Evolutionary conservation across 1,140 invertebrate species (phyloP).

Genomic region (Caenorhabditis elegans): DNA sequence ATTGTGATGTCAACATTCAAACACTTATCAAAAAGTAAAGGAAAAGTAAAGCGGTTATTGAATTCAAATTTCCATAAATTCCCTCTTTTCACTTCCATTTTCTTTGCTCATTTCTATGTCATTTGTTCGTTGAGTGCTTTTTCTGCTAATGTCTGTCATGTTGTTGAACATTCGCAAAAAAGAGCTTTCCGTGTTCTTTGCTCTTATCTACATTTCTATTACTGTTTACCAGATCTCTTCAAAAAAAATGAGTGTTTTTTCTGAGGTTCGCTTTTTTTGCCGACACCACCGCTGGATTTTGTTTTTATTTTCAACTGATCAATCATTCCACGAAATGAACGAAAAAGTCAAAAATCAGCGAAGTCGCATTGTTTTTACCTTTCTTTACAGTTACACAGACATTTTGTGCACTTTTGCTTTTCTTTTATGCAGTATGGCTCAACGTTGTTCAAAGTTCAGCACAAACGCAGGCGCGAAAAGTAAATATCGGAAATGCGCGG

Average conservation of each 20-base stretch:
- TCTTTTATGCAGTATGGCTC: background rate
- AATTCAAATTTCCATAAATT: background rate
- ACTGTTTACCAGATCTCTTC: background rate
- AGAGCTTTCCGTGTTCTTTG: background rate
- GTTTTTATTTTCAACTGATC: background rate
- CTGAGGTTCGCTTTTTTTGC: background rate
- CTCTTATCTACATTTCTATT: background rate
- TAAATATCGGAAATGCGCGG: background rate
- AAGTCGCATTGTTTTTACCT: background rate
- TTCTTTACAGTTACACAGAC: background rate
- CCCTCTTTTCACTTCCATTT: background rate
- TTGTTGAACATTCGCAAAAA: background rate
- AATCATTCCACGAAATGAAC: background rate
- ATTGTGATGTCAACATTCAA: no score
- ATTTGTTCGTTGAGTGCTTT: conserved; percentile 6
- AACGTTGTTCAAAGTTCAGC: background rate
- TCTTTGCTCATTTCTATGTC: background rate
- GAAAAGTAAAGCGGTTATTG: no score
- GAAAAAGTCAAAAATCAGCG: background rate
- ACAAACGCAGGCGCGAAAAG: conserved; percentile 2
- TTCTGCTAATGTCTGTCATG: background rate
- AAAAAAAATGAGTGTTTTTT: background rate
- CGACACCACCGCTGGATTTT: background rate
- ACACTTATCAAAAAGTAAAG: no score
- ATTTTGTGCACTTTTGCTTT: background rate